Percentiles rank a stretch among this genome's conserved stretches.
phyloP scores from a whole-genome alignment of 2,797 vertebrate genomes.

The Rhincodon typus region DNA sequence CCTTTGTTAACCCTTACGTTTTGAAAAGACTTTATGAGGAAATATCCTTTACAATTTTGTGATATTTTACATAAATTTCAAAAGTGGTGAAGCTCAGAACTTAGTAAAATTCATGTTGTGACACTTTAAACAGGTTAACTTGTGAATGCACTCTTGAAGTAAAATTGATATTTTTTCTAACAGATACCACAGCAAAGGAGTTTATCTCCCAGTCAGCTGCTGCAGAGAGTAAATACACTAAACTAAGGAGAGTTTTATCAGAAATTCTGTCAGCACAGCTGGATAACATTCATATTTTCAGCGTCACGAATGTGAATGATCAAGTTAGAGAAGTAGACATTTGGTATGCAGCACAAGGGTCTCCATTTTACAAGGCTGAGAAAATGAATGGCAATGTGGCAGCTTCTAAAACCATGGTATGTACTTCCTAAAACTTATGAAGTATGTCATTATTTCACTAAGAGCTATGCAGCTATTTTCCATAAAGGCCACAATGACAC shows the following conservation, averaged over 20 bases:
- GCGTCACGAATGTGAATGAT: conserved; percentile 54
- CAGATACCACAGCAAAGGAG: conserved; percentile 68
- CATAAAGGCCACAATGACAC: conserved; percentile 36
- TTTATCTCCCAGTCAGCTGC: conserved; percentile 57
- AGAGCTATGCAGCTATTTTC: conserved; percentile 12
- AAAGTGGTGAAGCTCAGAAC: neutral
- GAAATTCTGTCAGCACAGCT: conserved; percentile 59
- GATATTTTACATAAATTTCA: neutral
- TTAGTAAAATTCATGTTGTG: neutral
- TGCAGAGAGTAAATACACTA: conserved; percentile 62
- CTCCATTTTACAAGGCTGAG: conserved; percentile 66
- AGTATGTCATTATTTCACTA: neutral
- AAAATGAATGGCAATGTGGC: conserved; percentile 73
- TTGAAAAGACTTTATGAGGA: neutral
- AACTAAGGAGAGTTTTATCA: conserved; percentile 60
- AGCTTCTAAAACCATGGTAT: conserved; percentile 65
- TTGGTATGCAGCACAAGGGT: conserved; percentile 71
- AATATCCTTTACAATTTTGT: neutral
- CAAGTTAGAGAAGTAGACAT: conserved; percentile 54
- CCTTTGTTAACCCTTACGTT: neutral
- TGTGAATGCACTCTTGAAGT: neutral
- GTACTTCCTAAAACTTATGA: conserved; percentile 35
- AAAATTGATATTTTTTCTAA: conserved; percentile 20
- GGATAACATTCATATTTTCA: conserved; percentile 71
- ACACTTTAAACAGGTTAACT: neutral